A percentile compares a stretch with the other conserved stretches of the same genome.
These are phyloP conservation scores for Kryptopterus vitreolus DNA, from an alignment of 2,797 vertebrate species.

Conservation along the genomic window DNA sequence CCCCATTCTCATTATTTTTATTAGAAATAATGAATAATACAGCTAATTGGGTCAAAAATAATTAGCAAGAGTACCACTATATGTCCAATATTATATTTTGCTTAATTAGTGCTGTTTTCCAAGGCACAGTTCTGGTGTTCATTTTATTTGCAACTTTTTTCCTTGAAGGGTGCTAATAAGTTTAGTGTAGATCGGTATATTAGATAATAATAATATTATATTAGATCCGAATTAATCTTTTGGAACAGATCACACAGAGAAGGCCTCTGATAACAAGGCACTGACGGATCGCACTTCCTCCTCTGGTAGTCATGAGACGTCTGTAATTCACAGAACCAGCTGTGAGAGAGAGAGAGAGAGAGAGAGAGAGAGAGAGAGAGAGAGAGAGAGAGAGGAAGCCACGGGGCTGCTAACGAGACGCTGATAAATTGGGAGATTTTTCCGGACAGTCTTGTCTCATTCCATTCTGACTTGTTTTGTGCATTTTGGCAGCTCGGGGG, in stretches of 20 bases:
- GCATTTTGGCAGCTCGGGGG: slow-evolving; percentile 8
- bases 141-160: not conserved
- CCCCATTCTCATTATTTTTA: too few species aligned
- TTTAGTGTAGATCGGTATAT: not conserved
- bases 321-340: slow-evolving; percentile 15
- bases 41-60: too few species aligned
- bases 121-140: not conserved
- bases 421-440: slow-evolving; percentile 39
- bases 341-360: slow-evolving; percentile 21
- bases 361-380: too few species aligned
- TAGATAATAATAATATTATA: not conserved
- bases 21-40: too few species aligned
- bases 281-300: slow-evolving; percentile 4
- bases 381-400: too few species aligned
- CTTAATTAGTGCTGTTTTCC: not conserved
- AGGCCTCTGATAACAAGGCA: not conserved
- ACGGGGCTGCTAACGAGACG: slow-evolving; percentile 32
- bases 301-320: slow-evolving; percentile 10
- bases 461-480: slow-evolving; percentile 32
- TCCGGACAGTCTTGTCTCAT: slow-evolving; percentile 15
- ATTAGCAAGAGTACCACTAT: not conserved
- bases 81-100: not conserved
- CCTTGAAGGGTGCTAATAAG: not conserved
- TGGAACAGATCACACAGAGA: not conserved
- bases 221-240: too few species aligned